A percentile compares a stretch with the other conserved stretches of the same genome.
Evolutionary conservation across 2,797 vertebrate species (phyloP).

Genomic region (Rhadinocentrus ornatus): DNA sequence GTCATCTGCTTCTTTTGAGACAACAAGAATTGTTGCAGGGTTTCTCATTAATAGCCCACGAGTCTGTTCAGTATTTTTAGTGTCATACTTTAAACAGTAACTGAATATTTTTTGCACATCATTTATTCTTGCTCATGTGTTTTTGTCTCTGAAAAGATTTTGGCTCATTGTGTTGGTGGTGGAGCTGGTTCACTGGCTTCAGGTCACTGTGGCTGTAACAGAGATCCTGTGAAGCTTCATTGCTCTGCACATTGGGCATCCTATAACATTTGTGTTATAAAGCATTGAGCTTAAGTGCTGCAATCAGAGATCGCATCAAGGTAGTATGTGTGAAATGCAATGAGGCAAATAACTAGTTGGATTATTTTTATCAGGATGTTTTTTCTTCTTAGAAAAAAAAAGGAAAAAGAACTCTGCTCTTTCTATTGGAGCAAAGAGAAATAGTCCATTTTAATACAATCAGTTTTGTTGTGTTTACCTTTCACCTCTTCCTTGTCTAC

Average conservation of each 20-base stretch:
- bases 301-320: conserved; percentile 61
- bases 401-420: background rate
- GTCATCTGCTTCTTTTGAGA: conserved; percentile 49
- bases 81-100: conserved; percentile 44
- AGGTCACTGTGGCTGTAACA: conserved; percentile 55
- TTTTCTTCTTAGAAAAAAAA: background rate
- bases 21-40: conserved; percentile 36
- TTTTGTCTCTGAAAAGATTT: conserved; percentile 54
- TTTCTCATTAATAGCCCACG: conserved; percentile 48
- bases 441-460: background rate
- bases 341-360: conserved; percentile 36
- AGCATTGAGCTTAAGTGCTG: conserved; percentile 78
- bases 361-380: background rate
- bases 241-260: conserved; percentile 78
- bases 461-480: background rate
- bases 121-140: conserved; percentile 28
- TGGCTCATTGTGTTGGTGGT: conserved; percentile 47
- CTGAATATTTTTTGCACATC: conserved; percentile 60
- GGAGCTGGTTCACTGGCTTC: conserved; percentile 56
- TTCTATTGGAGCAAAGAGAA: background rate
- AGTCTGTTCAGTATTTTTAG: conserved; percentile 63
- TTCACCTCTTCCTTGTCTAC: background rate
- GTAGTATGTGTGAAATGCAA: conserved; percentile 21
- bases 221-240: conserved; percentile 71
- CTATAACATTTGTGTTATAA: conserved; percentile 80